Conservation (phyloP, 2,797 vertebrate genomes). For the Neoniphon sammara region DNA sequence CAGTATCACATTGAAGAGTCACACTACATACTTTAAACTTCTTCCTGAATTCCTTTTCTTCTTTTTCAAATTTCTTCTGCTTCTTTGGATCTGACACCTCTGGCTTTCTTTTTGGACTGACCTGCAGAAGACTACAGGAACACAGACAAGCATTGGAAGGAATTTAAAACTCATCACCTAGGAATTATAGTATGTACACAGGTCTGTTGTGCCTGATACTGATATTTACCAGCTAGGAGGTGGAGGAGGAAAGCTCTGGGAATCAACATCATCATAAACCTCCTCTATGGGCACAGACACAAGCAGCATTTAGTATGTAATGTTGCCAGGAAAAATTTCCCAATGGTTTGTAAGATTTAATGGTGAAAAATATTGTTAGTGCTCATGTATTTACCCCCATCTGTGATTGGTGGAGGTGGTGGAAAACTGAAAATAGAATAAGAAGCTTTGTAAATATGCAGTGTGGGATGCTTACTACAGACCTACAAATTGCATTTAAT, state of each 20-base stretch:
- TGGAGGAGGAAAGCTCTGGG: constrained; percentile 71
- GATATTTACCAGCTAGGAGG: constrained; percentile 61
- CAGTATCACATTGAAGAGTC: background rate
- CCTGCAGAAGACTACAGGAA: constrained; percentile 19
- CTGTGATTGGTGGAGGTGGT: background rate
- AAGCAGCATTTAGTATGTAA: background rate
- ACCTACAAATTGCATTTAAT: no score
- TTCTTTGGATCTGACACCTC: constrained; percentile 64
- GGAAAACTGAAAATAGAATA: constrained; percentile 17
- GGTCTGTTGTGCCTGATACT: background rate
- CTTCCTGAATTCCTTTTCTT: no score
- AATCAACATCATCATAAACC: constrained; percentile 81
- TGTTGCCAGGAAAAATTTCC: background rate
- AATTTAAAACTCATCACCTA: background rate
- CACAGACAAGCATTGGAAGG: constrained; percentile 1
- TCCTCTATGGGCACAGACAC: constrained; percentile 46
- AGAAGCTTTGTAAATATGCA: background rate
- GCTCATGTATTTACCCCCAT: constrained; percentile 15
- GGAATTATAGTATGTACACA: no score
- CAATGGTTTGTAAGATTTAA: background rate
- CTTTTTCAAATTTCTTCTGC: no score
- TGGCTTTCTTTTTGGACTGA: constrained; percentile 25
- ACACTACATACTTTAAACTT: constrained; percentile 80
- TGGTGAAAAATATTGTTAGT: background rate
- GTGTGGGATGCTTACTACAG: no score